Base-by-base conservation (phyloP, 2,888 invertebrate genomes). In the Acleris laterana region DNA sequence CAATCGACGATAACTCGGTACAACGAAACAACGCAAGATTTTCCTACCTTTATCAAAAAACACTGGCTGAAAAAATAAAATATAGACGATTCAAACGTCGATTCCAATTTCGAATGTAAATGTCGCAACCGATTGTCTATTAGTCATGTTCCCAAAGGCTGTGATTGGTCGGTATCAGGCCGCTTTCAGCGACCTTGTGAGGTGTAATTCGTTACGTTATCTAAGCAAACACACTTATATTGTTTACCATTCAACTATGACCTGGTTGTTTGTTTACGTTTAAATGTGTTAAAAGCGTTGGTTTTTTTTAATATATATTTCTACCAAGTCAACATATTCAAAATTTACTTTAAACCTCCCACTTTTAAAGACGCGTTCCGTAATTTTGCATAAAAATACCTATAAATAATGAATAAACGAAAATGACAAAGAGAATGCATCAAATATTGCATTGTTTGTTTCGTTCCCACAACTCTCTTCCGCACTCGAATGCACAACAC, bases 1-100 rank as follows among this genome's bases (percentile, higher is more conserved):
- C 91, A 80, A 70, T 69, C 65, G 68, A 73, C 78, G 69, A 66
- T 57, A 62, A 61, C 22, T 9, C 56, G 32, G 51, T 62, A 57
- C 50, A 63, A 50, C 49, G 49, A 32, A 16, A 22, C 50, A 20
- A 13, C 5, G 5, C 19, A 51, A 28, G n/a, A 28, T 25, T 16
- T 46, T 46, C n/a, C n/a, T 17, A 46, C n/a, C 46, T 17, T n/a
- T n/a, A 46, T 46, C 46, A n/a, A 9, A n/a, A 46, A n/a, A n/a
- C 5, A 46, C 46, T 57, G 56, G 16, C 64, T 64, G 59, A 51
- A 53, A 64, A 56, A 22, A 25, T 13, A 16, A 16, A 28, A 42
- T 20, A 20, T 44, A 20, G 22, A 22, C 22, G 20, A 42, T 3
- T 53, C 22, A 57, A 57, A 51, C 51, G 25, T 20, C 42, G 42